Base-by-base conservation (phyloP, 1,140 invertebrate species). In the Drosophila melanogaster region DNA sequence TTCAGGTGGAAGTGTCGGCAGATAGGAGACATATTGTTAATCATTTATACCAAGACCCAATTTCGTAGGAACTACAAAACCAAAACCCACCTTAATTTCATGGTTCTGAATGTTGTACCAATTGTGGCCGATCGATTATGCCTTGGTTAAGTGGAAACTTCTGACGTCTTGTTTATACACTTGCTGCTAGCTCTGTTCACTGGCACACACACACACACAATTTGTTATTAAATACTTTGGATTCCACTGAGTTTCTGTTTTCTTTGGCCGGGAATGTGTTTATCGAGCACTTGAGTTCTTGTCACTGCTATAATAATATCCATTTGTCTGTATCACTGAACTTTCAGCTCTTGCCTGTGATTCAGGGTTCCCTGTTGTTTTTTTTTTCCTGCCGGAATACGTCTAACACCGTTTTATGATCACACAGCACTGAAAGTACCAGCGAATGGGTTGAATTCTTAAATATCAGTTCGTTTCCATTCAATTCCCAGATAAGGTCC, bases 331-430 rank as follows among this genome's bases (percentile, higher is more conserved):
- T 67, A 53, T 50, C 41, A 61, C 44, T 66, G 33, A 55, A 58
- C 46, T 30, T 54, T 12, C 19, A 40, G 54, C 49, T 41, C 67
- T 47, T 37, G 37, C 56, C 8, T 77, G 60, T 56, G 33, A 38
- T 61, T 47, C 59, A 43, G 50, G 43, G 59, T 58, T 65, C 43
- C 38, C 41, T 41, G 19, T 26, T 30, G 2, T 10, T 35, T 30
- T 19, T 50, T 12, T 17, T 17, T 37, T 7, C 11, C 30, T 37
- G 53, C 26, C 19, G 38, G 40, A 30, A 33, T 65, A 89, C 79
- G 84, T 90, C 84, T 89, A 80, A 77, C 73, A 62, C 41, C 75
- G 73, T 67, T 80, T 79, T 80, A 57, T 69, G 55, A 62, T 90
- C 66, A 79, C 69, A 71, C 72, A 74, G 67, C 41, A 89, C 84